phyloP scores from a whole-genome alignment of 1,140 invertebrate genomes.

The Drosophila kanapiae region DNA sequence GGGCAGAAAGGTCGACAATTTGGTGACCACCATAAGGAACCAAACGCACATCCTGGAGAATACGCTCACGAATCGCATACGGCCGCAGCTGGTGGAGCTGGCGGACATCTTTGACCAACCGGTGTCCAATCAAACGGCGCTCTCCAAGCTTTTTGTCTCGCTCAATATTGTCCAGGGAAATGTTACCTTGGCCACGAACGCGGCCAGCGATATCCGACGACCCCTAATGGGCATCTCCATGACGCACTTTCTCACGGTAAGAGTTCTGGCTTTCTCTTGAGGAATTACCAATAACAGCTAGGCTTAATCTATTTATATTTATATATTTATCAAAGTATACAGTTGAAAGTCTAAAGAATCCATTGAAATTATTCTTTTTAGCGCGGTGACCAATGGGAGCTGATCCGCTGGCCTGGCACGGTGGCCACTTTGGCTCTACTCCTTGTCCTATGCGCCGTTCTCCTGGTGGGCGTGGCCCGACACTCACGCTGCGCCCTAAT shows the following conservation, averaged over 20 bases:
- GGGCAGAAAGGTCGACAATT: constrained; percentile 91
- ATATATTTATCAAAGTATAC: too few species aligned
- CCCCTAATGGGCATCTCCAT: constrained; percentile 90
- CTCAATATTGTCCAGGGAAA: constrained; percentile 90
- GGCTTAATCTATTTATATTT: too few species aligned
- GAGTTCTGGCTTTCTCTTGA: not conserved
- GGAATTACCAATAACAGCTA: too few species aligned
- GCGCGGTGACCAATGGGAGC: constrained; percentile 87
- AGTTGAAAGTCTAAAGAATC: too few species aligned
- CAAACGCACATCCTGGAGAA: constrained; percentile 88
- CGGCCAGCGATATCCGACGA: constrained; percentile 90
- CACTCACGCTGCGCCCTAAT: constrained; percentile 89
- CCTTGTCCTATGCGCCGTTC: constrained; percentile 92
- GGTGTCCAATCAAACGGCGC: constrained; percentile 90
- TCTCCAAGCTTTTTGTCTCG: constrained; percentile 88
- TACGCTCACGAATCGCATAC: constrained; percentile 89
- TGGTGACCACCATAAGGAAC: constrained; percentile 91
- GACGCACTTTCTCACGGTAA: constrained; percentile 88
- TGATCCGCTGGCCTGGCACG: constrained; percentile 91
- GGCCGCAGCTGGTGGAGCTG: constrained; percentile 89
- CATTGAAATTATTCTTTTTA: constrained; percentile 34
- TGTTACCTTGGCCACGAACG: constrained; percentile 89
- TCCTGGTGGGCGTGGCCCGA: constrained; percentile 92
- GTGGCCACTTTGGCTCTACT: constrained; percentile 92
- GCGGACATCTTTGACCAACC: constrained; percentile 91